phyloP scores from a whole-genome alignment of 2,113 vertebrate species.

The Perca schrenkii region DNA sequence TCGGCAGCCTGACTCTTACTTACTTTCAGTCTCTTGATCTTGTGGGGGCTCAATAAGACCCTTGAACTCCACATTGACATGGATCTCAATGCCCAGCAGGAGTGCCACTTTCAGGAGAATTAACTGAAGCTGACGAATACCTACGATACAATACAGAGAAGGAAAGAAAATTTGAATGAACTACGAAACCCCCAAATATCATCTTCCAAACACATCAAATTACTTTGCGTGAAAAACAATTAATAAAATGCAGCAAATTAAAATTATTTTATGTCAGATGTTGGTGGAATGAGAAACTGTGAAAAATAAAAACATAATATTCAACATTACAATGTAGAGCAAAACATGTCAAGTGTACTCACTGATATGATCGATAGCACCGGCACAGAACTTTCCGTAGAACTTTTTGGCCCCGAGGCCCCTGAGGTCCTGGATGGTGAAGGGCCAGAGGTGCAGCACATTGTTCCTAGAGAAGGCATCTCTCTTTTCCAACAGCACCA shows the following conservation, averaged over 20 bases:
- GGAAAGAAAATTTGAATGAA: not conserved
- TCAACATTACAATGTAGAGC: too few species aligned
- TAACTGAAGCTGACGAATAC: constrained; percentile 98
- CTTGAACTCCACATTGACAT: constrained; percentile 96
- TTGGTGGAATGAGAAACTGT: too few species aligned
- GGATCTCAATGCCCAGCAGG: constrained; percentile 97
- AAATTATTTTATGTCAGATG: too few species aligned
- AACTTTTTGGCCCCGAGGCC: constrained; percentile 98
- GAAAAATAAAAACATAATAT: too few species aligned
- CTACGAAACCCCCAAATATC: not conserved
- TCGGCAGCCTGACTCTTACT: constrained; percentile 64
- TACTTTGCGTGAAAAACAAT: not conserved
- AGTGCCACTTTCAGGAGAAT: constrained; percentile 98
- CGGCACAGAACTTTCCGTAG: constrained; percentile 98
- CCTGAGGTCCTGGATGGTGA: constrained; percentile 96
- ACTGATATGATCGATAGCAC: constrained; percentile 99
- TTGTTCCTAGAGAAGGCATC: constrained; percentile 98
- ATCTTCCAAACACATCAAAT: not conserved
- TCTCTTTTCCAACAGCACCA: constrained; percentile 96
- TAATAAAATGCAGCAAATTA: too few species aligned
- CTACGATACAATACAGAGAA: constrained; percentile 72
- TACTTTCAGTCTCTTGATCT: constrained; percentile 95
- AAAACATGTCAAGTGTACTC: constrained; percentile 72
- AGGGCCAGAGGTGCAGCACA: constrained; percentile 97
- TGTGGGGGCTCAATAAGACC: constrained; percentile 94